Evolutionary conservation across 2,797 vertebrate species (phyloP).

Genomic region (Myiothlypis chrysogaster): DNA sequence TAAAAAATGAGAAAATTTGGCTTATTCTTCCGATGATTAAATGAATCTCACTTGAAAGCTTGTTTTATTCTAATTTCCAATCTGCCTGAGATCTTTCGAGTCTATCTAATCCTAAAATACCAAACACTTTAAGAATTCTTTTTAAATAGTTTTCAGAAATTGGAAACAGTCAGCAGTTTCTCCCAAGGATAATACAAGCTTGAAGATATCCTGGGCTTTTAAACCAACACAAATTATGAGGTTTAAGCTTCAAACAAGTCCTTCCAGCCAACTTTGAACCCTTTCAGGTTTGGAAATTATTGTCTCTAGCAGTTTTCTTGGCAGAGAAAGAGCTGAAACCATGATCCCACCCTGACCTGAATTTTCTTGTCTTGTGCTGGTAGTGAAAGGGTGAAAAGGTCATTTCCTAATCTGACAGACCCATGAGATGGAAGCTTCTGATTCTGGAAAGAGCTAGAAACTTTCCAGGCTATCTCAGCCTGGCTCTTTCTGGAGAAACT

Average conservation of each 20-base stretch:
- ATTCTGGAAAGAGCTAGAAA: background rate
- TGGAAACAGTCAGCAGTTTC: background rate
- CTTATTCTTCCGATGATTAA: background rate
- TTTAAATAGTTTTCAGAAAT: background rate
- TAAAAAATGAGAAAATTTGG: background rate
- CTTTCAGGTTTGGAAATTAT: background rate
- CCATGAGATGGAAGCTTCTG: background rate
- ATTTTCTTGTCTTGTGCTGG: background rate
- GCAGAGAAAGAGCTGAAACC: background rate
- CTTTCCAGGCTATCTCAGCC: background rate
- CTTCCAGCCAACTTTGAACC: background rate
- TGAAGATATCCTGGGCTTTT: background rate
- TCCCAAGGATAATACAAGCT: background rate
- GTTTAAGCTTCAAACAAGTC: background rate
- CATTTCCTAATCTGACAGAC: background rate
- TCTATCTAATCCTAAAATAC: slow-evolving; percentile 8
- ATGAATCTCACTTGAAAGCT: background rate
- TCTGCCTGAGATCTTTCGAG: background rate
- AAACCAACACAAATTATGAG: background rate
- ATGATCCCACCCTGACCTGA: background rate
- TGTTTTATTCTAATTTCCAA: background rate
- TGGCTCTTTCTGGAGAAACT: slow-evolving; percentile 31
- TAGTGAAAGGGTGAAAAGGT: background rate
- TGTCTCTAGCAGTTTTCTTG: background rate
- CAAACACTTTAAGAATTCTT: background rate